These are phyloP conservation scores for Xenopus tropicalis DNA, from an alignment of 2,113 vertebrate genomes.

Conservation along the genomic window UCB_Xtro_10.0 CM004443.2:157693001-157693500, in stretches of 20 bases:
- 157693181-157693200: conserved; percentile 16
- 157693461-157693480: no score
- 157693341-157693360: no score
- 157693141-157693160: conserved; percentile 14
- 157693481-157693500: no score
- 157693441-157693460: no score
- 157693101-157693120: conserved; percentile 35
- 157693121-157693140: conserved; percentile 34
- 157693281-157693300: no score
- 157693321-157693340: no score
- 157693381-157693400: no score
- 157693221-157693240: conserved; percentile 1
- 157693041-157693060: neutral
- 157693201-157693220: conserved; percentile 20
- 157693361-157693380: no score
- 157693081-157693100: conserved; percentile 19
- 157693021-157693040: neutral
- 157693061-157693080: conserved; percentile 35
- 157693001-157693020: no score
- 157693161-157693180: conserved; percentile 16
- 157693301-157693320: no score
- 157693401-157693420: no score
- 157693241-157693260: conserved; percentile 25
- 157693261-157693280: neutral
- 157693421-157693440: no score